Conservation (phyloP, 2,113 vertebrate species). For the Anas platyrhynchos region DNA sequence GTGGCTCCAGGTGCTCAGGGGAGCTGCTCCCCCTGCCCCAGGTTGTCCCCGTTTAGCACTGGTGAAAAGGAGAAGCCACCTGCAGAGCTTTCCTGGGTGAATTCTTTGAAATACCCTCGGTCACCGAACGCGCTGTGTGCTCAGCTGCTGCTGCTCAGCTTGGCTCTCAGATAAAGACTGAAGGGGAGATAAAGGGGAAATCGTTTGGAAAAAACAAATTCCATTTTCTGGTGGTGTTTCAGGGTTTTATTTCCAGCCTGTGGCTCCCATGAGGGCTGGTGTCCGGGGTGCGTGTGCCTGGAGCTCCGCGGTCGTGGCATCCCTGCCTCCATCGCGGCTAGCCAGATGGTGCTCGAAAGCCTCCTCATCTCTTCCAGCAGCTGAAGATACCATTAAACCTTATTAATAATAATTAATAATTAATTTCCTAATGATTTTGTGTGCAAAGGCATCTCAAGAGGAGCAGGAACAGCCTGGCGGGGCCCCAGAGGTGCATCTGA, state of each 20-base stretch:
- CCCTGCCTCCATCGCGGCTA: fast-evolving
- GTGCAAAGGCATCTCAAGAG: neutral
- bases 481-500: neutral
- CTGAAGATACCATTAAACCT: slow-evolving; percentile 26
- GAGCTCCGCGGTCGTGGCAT: fast-evolving
- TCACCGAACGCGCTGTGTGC: fast-evolving
- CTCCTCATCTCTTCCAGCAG: neutral
- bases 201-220: neutral
- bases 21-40: fast-evolving
- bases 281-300: neutral
- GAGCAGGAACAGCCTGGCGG: neutral
- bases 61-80: neutral
- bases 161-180: neutral
- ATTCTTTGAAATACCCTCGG: neutral
- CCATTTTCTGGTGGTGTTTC: fast-evolving
- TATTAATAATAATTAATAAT: slow-evolving; percentile 60
- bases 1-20: fast-evolving
- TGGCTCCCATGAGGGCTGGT: fast-evolving
- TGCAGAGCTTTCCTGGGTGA: neutral
- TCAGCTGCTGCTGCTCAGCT: neutral
- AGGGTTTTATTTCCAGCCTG: neutral
- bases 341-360: fast-evolving
- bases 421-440: neutral
- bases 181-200: neutral
- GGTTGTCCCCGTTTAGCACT: neutral